Evolutionary conservation across 2,888 invertebrate species (phyloP).

Genomic region (Oxyscelio sp.): DNA sequence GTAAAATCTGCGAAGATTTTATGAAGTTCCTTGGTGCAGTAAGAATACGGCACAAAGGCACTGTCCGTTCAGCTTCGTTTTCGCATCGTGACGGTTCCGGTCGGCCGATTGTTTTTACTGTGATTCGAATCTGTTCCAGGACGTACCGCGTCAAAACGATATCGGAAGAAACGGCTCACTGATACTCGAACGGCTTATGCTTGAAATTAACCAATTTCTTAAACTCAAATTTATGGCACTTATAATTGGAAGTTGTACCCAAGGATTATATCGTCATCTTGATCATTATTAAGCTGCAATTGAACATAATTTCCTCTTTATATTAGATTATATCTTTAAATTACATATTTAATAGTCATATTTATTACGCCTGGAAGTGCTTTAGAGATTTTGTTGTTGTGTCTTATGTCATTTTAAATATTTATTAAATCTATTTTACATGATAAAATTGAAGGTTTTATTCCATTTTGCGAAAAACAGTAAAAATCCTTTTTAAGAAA

Average conservation of each 20-base stretch:
- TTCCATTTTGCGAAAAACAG: no score
- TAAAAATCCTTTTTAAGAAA: no score
- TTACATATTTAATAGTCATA: no score
- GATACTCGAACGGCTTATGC: constrained; percentile 41
- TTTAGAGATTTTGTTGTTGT: no score
- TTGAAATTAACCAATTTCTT: constrained; percentile 57
- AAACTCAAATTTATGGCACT: constrained; percentile 44
- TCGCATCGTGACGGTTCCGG: constrained; percentile 81
- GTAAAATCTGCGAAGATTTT: constrained; percentile 43
- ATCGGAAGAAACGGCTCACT: constrained; percentile 70
- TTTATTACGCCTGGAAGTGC: no score
- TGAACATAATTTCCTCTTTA: constrained; percentile 17
- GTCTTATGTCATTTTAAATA: no score
- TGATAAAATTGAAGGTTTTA: no score
- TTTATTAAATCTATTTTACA: no score
- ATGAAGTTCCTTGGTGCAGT: constrained; percentile 20
- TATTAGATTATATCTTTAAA: no score
- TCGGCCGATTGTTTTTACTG: constrained; percentile 75
- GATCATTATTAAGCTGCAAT: constrained; percentile 35
- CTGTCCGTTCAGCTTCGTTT: constrained; percentile 77
- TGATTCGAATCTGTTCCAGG: constrained; percentile 82
- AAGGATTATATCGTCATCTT: constrained; percentile 6
- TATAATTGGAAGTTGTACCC: constrained; percentile 30
- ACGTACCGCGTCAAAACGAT: constrained; percentile 76
- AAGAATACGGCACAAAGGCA: constrained; percentile 62